Evolutionary conservation across 2,888 invertebrate species (phyloP), one percentile per base, ranked within the genome.

Genomic region (Drosophila peninsularis): DNA sequence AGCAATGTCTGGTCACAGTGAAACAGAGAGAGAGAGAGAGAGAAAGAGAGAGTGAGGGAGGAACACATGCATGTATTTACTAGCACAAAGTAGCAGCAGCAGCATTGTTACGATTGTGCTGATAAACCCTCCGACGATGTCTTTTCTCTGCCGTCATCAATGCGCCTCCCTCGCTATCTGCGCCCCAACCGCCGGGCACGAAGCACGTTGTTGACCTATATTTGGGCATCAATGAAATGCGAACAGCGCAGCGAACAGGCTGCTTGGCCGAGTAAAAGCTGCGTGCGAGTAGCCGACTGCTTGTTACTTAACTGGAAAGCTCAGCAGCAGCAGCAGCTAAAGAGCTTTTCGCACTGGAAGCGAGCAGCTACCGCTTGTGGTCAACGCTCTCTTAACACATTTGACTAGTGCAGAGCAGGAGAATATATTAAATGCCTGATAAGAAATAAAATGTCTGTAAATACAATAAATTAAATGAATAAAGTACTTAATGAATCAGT

Each of bases 161-260:
- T 42, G 27, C 6, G 41, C 10, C 27, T 27, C n/a, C 27, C 52
- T 14, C 30, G 41, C 54, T 27, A 5, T n/a, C 37, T 24, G 13
- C 52, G 7, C 36, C 36, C 6, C 37, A 3, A 9, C 24, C 62
- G 27, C 34, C 39, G 27, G n/a, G 80, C 81, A 78, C 81, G 80
- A 76, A 90, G 76, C 89, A 90, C 89, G 81, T 87, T 90, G 91
- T 90, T 91, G 91, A 91, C 91, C 91, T 90, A 91, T 89, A 91
- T 91, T 91, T 89, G 76, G 80, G 80, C 89, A 91, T 90, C 91
- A 90, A 90, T 90, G 90, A 90, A 90, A 83, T 66, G 60, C 73
- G 70, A 79, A 49, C 69, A 69, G 57, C 47, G 39, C 41, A 47
- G 32, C 57, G n/a, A 32, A 30, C 41, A 37, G 67, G 42, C 64